Evolutionary conservation across 2,113 vertebrate species (phyloP), one percentile per base, ranked within the genome.

Genomic region (Tor tambroides): DNA sequence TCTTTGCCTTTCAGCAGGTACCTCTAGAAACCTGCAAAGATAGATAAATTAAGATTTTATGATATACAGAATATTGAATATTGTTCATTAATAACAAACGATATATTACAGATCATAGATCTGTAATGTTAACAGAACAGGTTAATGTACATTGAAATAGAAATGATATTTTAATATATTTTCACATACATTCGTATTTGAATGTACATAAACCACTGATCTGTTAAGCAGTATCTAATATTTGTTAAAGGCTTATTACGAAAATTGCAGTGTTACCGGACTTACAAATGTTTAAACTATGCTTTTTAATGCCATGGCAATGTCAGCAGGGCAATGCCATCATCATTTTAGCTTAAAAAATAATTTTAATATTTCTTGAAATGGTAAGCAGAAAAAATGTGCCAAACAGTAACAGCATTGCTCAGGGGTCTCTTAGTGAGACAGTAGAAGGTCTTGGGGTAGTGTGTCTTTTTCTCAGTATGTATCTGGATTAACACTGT

Each of bases 381-480:
- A 46, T n/a, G 12, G 38, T 46, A 28, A 12, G 21, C n/a, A 61
- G 26, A 61, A 43, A 14, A 46, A 46, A 49, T 28, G 74, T 76
- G 74, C 74, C 74, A 76, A 76, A 76, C 74, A 26, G 43, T 26
- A 46, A 43, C 43, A 7, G 15, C 43, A 49, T 43, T 46, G 74
- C 74, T 76, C 74, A 76, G 74, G 74, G 74, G 74, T 76, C 41
- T 76, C 23, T 74, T 74, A 21, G 30, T 74, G 35, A 74, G 71
- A 41, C 71, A 74, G 71, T 74, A 41, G 71, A 43, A 12, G 21
- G 21, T 74, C 17, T 74, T 74, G 21, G 32, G 21, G 35, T 74
- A 12, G n/a, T 88, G 83, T 91, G 85, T 88, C 88, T 91, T 88
- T 91, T 87, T 91, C 86, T 94, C 92, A 94, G 93, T 92, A 92